Evolutionary conservation across 2,797 vertebrate species (phyloP).

Genomic region (Dryobates pubescens): DNA sequence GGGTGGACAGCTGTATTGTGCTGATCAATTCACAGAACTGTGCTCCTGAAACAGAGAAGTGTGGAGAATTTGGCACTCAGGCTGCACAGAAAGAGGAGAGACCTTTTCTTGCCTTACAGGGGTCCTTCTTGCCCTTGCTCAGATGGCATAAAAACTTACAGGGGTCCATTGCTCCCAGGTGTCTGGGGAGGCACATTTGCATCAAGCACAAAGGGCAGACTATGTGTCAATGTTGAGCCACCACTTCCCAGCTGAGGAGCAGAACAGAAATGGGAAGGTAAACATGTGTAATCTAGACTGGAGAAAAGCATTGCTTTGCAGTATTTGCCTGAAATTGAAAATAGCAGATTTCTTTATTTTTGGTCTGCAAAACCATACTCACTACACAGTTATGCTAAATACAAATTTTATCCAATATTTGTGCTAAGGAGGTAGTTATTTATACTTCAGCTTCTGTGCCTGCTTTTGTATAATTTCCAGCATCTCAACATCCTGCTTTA

Average conservation of each 20-base stretch:
- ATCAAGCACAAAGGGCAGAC: not conserved
- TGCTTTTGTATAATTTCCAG: not conserved
- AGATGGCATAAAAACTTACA: not conserved
- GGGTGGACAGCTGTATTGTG: not conserved
- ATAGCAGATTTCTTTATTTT: not conserved
- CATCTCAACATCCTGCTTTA: not conserved
- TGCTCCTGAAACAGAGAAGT: not conserved
- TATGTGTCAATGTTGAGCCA: not conserved
- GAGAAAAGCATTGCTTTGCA: not conserved
- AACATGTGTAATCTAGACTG: fast-evolving
- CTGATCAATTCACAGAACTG: not conserved
- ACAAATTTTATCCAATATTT: not conserved
- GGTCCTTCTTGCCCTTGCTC: not conserved
- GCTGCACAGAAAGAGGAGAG: not conserved
- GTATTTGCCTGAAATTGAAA: not conserved
- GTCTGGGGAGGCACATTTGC: fast-evolving
- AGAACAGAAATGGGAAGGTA: not conserved
- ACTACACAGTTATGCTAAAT: fast-evolving
- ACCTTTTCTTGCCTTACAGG: not conserved
- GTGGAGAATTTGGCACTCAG: not conserved
- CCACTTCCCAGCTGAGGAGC: not conserved
- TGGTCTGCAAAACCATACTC: not conserved
- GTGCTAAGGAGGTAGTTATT: not conserved
- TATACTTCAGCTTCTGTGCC: not conserved
- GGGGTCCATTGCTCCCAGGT: fast-evolving